Base-by-base conservation (phyloP, 2,888 invertebrate species). In the Pandemis corylana region DNA sequence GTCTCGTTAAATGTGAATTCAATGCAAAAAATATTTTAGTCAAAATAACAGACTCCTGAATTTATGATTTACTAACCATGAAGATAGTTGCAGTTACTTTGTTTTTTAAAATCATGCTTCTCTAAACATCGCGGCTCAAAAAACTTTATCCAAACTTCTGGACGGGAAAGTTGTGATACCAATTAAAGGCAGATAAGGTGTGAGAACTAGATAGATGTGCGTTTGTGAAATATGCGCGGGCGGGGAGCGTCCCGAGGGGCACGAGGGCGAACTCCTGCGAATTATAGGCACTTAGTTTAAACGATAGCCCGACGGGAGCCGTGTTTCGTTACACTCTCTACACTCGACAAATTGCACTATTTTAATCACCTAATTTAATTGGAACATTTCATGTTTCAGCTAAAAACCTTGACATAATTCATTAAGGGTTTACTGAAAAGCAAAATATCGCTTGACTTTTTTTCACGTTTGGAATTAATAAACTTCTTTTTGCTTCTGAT, bases 221-320 rank as follows among this genome's bases (percentile, higher is more conserved):
- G 81, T 84, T 84, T 85, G 83, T 87, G 88, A 85, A 87, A 89
- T 90, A 90, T 91, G 87, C 86, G 82, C 80, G 82, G 83, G 83
- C 87, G 88, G 59, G 53, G 53, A 56, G 53, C 86, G 88, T 90
- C 90, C 91, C 92, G 75, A 77, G 85, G 88, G 91, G 84, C 81
- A 81, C 82, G 87, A 89, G 90, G 91, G 89, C 87, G 88, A 91
- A 91, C 89, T 92, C 91, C 84, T 84, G 89, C 91, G 89, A 92
- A 92, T 93, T 93, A 93, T 91, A 89, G 92, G 87, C 91, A 91
- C 91, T 92, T 91, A 90, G 88, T 90, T 91, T 91, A 91, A 92
- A 88, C 89, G 90, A 91, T 92, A 84, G 89, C 89, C 91, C 87
- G 83, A 72, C 80, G 89, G 87, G 91, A 88, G 82, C 82, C 76